Conservation (phyloP, 2,888 invertebrate genomes). For the Callyntrura sp. region DNA sequence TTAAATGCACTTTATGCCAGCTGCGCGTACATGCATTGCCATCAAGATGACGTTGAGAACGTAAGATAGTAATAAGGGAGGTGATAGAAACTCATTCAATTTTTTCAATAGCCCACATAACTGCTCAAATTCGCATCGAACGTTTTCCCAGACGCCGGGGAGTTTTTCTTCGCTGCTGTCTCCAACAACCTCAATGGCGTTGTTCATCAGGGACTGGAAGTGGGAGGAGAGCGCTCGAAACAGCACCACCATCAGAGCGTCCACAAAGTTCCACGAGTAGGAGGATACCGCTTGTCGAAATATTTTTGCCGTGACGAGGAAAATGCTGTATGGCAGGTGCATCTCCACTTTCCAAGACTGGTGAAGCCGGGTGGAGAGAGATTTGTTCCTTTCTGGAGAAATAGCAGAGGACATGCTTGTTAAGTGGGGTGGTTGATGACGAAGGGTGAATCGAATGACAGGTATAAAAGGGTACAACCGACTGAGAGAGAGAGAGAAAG, state of each 20-base stretch:
- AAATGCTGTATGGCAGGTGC: conserved; percentile 2
- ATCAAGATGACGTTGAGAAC: conserved; percentile 48
- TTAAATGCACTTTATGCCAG: neutral
- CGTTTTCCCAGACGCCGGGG: conserved; percentile 29
- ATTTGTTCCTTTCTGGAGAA: conserved; percentile 41
- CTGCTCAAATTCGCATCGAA: conserved; percentile 61
- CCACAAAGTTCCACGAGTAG: conserved; percentile 58
- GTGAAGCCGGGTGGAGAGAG: conserved; percentile 4
- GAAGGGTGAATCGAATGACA: too few species aligned
- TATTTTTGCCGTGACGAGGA: conserved; percentile 1
- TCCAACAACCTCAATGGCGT: conserved; percentile 3
- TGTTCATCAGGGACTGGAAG: conserved; percentile 50
- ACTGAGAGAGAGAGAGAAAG: too few species aligned
- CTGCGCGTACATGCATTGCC: conserved; percentile 67
- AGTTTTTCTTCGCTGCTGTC: conserved; percentile 30
- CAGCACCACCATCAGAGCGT: conserved; percentile 19
- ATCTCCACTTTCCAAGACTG: conserved; percentile 17
- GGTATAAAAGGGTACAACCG: too few species aligned
- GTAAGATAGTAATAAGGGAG: conserved; percentile 46
- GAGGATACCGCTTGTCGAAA: conserved; percentile 36
- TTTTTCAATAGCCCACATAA: conserved; percentile 59
- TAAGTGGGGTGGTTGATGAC: too few species aligned
- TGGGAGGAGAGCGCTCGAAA: conserved; percentile 38
- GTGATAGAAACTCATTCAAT: conserved; percentile 61
- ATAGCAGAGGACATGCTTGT: neutral